These are phyloP conservation scores for Protonemura montana DNA, from an alignment of 2,888 invertebrate species.

Conservation along the genomic window DNA sequence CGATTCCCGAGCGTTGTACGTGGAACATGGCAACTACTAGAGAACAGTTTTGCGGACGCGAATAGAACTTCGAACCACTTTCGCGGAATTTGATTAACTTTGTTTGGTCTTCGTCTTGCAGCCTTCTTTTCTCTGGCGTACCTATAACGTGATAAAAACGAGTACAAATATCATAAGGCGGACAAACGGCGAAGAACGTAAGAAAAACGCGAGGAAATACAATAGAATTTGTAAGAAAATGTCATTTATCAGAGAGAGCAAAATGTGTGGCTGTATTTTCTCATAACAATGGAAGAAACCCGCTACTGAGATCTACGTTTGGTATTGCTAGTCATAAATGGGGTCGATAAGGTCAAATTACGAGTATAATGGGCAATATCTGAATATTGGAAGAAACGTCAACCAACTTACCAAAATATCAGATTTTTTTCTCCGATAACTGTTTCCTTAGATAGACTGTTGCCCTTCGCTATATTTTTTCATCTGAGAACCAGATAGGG, in stretches of 20 bases:
- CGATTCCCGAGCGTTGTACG: not conserved
- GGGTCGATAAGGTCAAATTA: not conserved
- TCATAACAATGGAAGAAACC: no score
- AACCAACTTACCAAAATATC: not conserved
- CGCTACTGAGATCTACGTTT: no score
- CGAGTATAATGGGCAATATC: not conserved
- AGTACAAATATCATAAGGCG: no score
- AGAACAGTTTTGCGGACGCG: not conserved
- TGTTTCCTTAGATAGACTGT: not conserved
- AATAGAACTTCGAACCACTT: not conserved
- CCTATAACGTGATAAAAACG: no score
- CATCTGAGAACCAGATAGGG: not conserved
- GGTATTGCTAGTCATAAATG: not conserved
- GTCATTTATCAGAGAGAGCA: no score
- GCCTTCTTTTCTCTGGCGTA: no score
- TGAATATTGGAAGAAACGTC: slow-evolving; percentile 7
- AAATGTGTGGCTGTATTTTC: no score
- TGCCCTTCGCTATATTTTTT: not conserved
- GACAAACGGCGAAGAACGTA: no score
- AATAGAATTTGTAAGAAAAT: no score
- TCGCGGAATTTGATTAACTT: not conserved
- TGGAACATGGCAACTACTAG: not conserved
- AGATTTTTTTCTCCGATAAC: not conserved
- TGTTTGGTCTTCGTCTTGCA: no score
- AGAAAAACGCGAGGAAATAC: no score